Conservation (phyloP, 1,140 invertebrate genomes). For the Pinna nobilis region DNA sequence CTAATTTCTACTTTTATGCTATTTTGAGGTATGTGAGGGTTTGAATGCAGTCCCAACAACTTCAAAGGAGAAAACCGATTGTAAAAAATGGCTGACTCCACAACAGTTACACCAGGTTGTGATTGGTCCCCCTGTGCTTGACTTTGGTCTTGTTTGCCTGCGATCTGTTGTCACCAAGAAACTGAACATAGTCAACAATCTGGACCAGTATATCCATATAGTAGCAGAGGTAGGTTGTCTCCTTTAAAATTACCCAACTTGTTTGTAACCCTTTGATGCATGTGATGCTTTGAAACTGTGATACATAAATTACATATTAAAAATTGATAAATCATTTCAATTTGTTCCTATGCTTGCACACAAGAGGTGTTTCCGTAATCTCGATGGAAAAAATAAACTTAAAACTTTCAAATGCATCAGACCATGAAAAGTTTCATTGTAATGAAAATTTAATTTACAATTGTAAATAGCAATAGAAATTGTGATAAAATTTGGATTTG, state of each 20-base stretch:
- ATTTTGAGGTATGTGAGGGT: slow-evolving; percentile 62
- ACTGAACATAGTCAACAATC: slow-evolving; percentile 72
- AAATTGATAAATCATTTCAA: no score
- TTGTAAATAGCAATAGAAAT: no score
- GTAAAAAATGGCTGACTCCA: slow-evolving; percentile 65
- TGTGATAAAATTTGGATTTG: no score
- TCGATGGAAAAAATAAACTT: no score
- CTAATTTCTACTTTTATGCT: background rate
- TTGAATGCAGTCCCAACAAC: slow-evolving; percentile 71
- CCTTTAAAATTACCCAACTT: no score
- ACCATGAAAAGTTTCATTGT: no score
- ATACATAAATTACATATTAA: background rate
- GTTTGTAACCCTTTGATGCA: no score
- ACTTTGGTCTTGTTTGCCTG: slow-evolving; percentile 73
- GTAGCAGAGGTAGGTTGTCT: slow-evolving; percentile 66
- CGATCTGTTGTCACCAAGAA: slow-evolving; percentile 67
- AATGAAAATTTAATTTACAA: no score
- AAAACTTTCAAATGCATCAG: no score
- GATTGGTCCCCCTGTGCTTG: slow-evolving; percentile 69
- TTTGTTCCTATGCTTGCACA: no score
- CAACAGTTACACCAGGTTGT: slow-evolving; percentile 72
- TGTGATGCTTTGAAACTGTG: no score
- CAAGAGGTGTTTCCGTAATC: no score
- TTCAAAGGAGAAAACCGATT: slow-evolving; percentile 68
- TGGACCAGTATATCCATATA: slow-evolving; percentile 69